These are phyloP conservation scores for Leptopilina syphax DNA, from an alignment of 2,888 invertebrate genomes.

Conservation along the genomic window DNA sequence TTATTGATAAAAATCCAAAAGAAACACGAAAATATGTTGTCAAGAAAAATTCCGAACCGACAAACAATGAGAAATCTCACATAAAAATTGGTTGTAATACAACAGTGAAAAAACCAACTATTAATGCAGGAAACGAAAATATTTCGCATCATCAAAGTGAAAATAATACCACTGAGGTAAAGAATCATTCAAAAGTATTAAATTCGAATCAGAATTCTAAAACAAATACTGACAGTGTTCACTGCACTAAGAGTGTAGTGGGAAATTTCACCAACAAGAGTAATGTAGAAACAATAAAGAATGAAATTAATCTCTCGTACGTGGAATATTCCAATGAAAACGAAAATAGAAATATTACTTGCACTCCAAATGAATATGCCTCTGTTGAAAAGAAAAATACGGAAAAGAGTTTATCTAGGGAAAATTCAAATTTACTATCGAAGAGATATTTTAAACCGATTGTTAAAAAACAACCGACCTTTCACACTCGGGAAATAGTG, in stretches of 20 bases:
- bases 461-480: conserved; percentile 50
- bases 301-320: conserved; percentile 62
- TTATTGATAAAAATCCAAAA: conserved; percentile 60
- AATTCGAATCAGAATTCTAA: conserved; percentile 47
- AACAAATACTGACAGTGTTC: conserved; percentile 27
- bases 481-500: conserved; percentile 46
- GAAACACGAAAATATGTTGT: conserved; percentile 62
- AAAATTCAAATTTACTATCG: conserved; percentile 32
- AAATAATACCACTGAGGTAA: conserved; percentile 55
- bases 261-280: conserved; percentile 51
- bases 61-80: conserved; percentile 63
- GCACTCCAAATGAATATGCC: not conserved
- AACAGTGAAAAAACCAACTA: conserved; percentile 59
- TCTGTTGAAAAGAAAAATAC: conserved; percentile 24
- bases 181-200: conserved; percentile 54
- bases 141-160: conserved; percentile 58
- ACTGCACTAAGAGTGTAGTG: conserved; percentile 30
- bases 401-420: conserved; percentile 12
- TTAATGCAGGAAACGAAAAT: conserved; percentile 54
- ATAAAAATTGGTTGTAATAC: conserved; percentile 60
- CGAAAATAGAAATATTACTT: conserved; percentile 28
- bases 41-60: conserved; percentile 59
- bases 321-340: conserved; percentile 25
- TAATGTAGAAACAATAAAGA: conserved; percentile 63
- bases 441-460: conserved; percentile 47